Evolutionary conservation across 2,888 invertebrate species (phyloP).

Genomic region (Nephrotoma appendiculata): DNA sequence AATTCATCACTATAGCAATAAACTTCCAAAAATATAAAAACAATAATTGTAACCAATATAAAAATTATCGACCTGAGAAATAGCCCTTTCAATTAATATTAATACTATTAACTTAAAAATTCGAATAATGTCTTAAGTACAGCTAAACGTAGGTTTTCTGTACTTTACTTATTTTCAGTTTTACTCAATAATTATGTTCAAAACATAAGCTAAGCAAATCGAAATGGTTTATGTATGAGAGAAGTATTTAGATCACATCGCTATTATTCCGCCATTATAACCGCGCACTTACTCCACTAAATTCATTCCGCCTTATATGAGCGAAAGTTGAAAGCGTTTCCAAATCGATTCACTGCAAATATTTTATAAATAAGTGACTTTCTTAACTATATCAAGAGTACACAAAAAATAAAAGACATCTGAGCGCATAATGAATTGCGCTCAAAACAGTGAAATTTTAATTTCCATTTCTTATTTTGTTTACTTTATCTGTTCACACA

Average conservation of each 20-base stretch:
- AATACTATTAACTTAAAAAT: too few species aligned
- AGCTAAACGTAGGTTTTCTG: too few species aligned
- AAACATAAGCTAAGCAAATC: neutral
- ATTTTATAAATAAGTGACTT: neutral
- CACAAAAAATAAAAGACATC: neutral
- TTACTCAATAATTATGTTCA: too few species aligned
- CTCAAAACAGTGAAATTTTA: neutral
- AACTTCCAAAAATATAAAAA: too few species aligned
- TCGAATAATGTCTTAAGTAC: too few species aligned
- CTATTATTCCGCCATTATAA: neutral
- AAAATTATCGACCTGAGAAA: too few species aligned
- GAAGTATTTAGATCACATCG: neutral
- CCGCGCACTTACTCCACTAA: neutral
- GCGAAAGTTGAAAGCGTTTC: neutral
- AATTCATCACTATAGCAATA: too few species aligned
- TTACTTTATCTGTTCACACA: neutral
- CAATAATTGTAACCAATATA: too few species aligned
- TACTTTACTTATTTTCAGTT: too few species aligned
- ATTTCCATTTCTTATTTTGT: neutral
- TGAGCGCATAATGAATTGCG: neutral
- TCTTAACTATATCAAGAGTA: neutral
- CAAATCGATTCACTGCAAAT: neutral
- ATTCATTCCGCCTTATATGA: neutral
- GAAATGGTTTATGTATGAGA: neutral
- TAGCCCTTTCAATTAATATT: too few species aligned